phyloP scores from a whole-genome alignment of 2,797 vertebrate genomes.

The Pantherophis alleghaniensis region DNA sequence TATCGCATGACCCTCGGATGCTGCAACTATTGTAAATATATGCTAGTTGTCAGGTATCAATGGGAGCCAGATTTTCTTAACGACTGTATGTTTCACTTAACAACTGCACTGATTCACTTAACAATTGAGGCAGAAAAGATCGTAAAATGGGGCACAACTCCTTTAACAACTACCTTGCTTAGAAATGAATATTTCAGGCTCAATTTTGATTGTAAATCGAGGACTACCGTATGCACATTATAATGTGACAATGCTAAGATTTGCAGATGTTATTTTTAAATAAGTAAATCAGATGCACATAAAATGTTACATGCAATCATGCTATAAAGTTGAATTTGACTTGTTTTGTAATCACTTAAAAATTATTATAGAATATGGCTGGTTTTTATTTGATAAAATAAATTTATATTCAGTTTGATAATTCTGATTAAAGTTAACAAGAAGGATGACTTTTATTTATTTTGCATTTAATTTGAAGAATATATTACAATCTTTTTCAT shows the following conservation, averaged over 20 bases:
- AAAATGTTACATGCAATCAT: background rate
- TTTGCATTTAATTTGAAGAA: conserved; percentile 22
- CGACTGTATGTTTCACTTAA: background rate
- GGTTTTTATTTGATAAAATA: background rate
- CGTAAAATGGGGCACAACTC: background rate
- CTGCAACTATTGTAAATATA: too few relatives aligned
- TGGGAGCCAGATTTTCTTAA: background rate
- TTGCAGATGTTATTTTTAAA: background rate
- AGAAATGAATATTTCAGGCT: background rate
- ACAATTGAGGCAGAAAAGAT: background rate
- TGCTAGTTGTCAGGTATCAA: too few relatives aligned
- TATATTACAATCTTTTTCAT: conserved; percentile 11
- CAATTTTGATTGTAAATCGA: background rate
- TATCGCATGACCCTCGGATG: background rate
- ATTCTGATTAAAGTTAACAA: background rate
- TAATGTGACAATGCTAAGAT: background rate
- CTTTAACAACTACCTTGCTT: background rate
- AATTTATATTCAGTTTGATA: background rate
- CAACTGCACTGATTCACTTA: background rate
- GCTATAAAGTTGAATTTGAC: background rate
- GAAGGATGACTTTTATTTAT: background rate
- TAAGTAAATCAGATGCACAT: background rate
- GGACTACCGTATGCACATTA: background rate
- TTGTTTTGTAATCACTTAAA: background rate
- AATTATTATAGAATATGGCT: too few relatives aligned